These are phyloP conservation scores for Spisula solida DNA, from an alignment of 2,888 invertebrate genomes.

Conservation along the genomic window DNA sequence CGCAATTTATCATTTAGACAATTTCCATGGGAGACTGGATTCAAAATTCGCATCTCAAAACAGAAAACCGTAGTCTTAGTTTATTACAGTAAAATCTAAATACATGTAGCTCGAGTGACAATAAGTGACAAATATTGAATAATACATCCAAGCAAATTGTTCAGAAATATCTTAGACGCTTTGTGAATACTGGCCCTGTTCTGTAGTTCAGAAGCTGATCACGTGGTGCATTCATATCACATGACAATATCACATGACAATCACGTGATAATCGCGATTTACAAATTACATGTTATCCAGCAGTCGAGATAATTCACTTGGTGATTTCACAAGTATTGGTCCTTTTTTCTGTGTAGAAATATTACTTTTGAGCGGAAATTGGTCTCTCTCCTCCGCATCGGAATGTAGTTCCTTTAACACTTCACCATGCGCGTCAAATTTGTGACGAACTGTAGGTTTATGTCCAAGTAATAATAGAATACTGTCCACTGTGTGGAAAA, in stretches of 20 bases:
- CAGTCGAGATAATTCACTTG: conserved; percentile 76
- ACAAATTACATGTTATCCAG: conserved; percentile 71
- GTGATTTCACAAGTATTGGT: conserved; percentile 76
- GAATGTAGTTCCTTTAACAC: conserved; percentile 9
- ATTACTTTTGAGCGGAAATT: conserved; percentile 24
- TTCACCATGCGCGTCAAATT: neutral
- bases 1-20: no score
- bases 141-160: no score
- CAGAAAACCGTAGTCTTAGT: no score
- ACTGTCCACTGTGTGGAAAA: conserved; percentile 86
- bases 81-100: no score
- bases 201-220: neutral
- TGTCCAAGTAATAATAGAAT: conserved; percentile 85
- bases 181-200: neutral
- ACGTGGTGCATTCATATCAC: no score
- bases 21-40: no score
- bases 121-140: neutral
- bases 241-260: neutral
- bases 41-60: no score
- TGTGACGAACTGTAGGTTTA: conserved; percentile 73
- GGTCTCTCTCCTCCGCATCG: conserved; percentile 18
- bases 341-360: conserved; percentile 69
- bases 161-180: neutral
- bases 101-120: no score
- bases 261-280: neutral